Evolutionary conservation across 1,140 invertebrate species (phyloP).

Genomic region (Nylanderia fulva): DNA sequence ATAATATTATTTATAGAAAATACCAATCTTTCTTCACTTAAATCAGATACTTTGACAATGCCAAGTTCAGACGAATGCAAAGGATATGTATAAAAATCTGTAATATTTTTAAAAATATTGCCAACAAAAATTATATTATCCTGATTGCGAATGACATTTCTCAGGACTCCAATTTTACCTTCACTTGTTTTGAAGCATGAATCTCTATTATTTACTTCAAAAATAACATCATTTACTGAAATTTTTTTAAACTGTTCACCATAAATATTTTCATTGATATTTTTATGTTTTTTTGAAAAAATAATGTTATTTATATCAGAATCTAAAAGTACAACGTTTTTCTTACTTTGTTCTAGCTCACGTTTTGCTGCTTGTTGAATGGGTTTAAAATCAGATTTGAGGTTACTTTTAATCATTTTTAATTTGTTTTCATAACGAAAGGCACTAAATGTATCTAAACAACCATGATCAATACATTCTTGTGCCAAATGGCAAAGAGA

Average conservation of each 20-base stretch:
- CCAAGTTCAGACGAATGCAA: constrained; percentile 6
- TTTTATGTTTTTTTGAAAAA: constrained; percentile 17
- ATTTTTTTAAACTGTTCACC: constrained; percentile 4
- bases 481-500: constrained; percentile 6
- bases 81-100: constrained; percentile 23
- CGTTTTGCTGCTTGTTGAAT: constrained; percentile 20
- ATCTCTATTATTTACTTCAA: constrained; percentile 1
- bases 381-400: neutral
- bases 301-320: constrained; percentile 19
- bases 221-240: constrained; percentile 5
- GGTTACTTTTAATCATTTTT: constrained; percentile 11
- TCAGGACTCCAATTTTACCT: neutral
- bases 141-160: neutral
- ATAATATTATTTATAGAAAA: constrained; percentile 6
- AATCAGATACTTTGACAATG: constrained; percentile 10
- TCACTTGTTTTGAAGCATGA: constrained; percentile 4
- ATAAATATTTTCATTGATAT: constrained; percentile 20
- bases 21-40: constrained; percentile 14
- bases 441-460: constrained; percentile 36
- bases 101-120: constrained; percentile 19
- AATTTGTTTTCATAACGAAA: constrained; percentile 48
- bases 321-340: neutral
- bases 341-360: neutral
- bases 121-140: constrained; percentile 14
- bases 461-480: constrained; percentile 21